These are phyloP conservation scores for Pyrrhosoma nymphula DNA, from an alignment of 2,888 invertebrate species.

Conservation along the genomic window DNA sequence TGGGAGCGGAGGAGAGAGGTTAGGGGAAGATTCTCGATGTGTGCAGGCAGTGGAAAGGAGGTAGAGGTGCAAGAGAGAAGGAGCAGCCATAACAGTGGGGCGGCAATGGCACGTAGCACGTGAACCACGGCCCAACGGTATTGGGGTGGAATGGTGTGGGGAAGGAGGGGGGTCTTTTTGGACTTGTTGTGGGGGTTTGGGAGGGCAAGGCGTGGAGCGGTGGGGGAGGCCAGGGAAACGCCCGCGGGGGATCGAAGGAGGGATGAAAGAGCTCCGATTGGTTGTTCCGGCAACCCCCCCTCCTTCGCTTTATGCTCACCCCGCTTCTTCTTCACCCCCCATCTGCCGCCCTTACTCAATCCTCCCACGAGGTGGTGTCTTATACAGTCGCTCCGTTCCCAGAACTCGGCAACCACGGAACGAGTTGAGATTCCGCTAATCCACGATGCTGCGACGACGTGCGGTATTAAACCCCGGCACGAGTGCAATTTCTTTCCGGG, in stretches of 20 bases:
- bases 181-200: not conserved
- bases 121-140: slow-evolving; percentile 7
- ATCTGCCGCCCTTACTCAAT: not conserved
- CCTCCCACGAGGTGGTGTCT: not conserved
- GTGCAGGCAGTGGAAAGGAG: slow-evolving; percentile 70
- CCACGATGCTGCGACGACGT: not conserved
- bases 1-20: slow-evolving; percentile 68
- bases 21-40: slow-evolving; percentile 66
- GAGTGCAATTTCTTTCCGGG: too few species aligned
- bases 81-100: slow-evolving; percentile 61
- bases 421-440: not conserved
- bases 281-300: not conserved
- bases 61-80: slow-evolving; percentile 64
- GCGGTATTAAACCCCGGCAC: too few species aligned
- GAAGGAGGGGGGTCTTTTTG: not conserved
- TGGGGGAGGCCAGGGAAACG: not conserved
- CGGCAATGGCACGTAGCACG: slow-evolving; percentile 50
- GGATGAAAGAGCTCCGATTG: not conserved
- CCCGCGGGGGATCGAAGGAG: not conserved
- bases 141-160: not conserved
- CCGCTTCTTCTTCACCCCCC: not conserved
- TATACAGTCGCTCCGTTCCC: not conserved
- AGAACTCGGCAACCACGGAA: not conserved
- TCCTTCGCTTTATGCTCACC: not conserved
- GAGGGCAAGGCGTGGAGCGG: not conserved